Percentiles rank a stretch among this genome's conserved stretches.
phyloP scores from a whole-genome alignment of 2,113 vertebrate genomes.

The Megaceryle torquata region DNA sequence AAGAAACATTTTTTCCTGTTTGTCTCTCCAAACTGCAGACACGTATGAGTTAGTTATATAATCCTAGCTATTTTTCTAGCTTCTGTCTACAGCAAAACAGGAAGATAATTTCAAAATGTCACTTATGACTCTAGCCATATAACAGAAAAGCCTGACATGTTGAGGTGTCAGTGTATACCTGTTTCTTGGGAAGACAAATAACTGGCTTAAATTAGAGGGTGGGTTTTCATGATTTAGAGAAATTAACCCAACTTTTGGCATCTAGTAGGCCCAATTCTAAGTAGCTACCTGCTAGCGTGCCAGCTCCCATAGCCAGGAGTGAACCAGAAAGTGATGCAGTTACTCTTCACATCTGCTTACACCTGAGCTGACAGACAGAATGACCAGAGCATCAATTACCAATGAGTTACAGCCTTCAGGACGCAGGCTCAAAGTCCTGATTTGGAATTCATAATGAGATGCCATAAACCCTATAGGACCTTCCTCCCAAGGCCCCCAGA shows the following conservation, averaged over 20 bases:
- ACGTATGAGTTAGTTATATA: neutral
- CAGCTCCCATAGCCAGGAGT: neutral
- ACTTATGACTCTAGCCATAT: neutral
- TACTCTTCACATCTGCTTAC: neutral
- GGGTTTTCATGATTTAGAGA: neutral
- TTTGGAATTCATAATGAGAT: neutral
- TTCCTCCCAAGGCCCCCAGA: neutral
- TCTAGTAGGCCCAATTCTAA: neutral
- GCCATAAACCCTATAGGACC: fast-evolving
- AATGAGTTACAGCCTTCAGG: neutral
- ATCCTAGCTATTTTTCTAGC: neutral
- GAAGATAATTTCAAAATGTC: neutral
- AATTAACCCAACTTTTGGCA: neutral
- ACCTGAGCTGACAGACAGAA: neutral
- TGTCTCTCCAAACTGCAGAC: neutral
- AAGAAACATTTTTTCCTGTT: neutral
- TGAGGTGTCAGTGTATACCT: too few species aligned
- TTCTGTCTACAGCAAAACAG: neutral
- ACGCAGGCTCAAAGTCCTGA: neutral
- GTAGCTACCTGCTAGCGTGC: neutral
- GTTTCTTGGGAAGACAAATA: neutral
- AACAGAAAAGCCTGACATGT: neutral
- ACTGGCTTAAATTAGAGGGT: neutral
- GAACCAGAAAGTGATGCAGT: neutral
- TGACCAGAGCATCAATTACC: neutral